Evolutionary conservation across 2,113 vertebrate species (phyloP), one percentile per base, ranked within the genome.

Genomic region (Pionites leucogaster): DNA sequence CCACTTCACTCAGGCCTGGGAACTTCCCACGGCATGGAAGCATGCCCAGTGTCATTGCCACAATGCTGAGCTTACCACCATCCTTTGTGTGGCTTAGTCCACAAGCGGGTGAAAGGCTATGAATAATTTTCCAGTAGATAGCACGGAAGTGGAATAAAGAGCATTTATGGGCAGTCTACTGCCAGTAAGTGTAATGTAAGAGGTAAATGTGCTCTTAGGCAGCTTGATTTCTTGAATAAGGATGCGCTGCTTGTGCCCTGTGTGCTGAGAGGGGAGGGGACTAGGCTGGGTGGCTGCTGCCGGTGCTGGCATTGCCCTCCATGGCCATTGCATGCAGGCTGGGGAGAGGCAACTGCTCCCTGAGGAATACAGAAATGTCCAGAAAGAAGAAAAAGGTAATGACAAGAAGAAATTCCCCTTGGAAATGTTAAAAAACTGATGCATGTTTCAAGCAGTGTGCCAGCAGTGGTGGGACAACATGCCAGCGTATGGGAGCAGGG

Each of bases 221-320:
- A 78, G 41, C 55, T 74, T 44, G 9, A 29, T 37, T 79, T 84
- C 35, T 75, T 82, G 65, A 74, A 42, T 37, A 57, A 68, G 62
- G 69, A 46, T 5, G 0, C 0, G 16, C n/a, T 81, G 64, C 55
- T 57, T 11, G 71, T 15, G 59, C 49, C 44, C 31, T 0, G 1
- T 0, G 0, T 60, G 47, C 57, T 6, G 2, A 90, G n/a, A 80
- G 59, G 86, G 60, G 37, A 70, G 74, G 63, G 49, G n/a, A 39
- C 16, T 1, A 16, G 50, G 42, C 25, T 18, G 23, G 23, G 17
- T 12, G 49, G 6, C 44, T 10, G 52, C 42, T 5, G 27, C 28
- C 1, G 0, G 28, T 3, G 2, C 37, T 5, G 23, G 23, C 20
- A 14, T 29, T 14, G 22, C 29, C 46, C 57, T 33, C 53, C 31